Conservation (phyloP, 1,140 invertebrate species). For the Trichoplusia ni region DNA sequence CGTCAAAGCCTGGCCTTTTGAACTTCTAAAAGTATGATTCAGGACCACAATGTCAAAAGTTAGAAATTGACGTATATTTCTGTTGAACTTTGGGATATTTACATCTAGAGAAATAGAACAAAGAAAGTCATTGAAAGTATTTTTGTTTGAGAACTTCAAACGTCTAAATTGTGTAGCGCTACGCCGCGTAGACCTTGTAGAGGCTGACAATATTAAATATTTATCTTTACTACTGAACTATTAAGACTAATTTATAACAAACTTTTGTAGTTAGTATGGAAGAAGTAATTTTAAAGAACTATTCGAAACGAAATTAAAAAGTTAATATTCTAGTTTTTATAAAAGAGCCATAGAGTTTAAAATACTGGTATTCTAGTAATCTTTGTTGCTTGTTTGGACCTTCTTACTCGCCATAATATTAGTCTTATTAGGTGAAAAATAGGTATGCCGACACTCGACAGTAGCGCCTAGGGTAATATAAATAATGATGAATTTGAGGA, state of each 20-base stretch:
- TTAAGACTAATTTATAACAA: slow-evolving; percentile 13
- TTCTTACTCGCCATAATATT: too few species aligned
- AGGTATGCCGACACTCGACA: too few species aligned
- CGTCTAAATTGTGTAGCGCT: slow-evolving; percentile 6
- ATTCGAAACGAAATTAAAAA: too few species aligned
- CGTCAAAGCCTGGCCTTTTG: neutral
- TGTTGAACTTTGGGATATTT: slow-evolving; percentile 10
- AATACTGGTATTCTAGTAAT: too few species aligned
- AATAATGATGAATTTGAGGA: too few species aligned
- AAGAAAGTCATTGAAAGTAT: slow-evolving; percentile 17
- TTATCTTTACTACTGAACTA: slow-evolving; percentile 1
- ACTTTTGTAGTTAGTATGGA: too few species aligned
- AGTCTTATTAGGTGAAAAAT: too few species aligned
- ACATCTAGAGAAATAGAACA: slow-evolving; percentile 24
- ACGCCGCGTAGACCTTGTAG: slow-evolving; percentile 14
- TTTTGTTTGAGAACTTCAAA: slow-evolving; percentile 11
- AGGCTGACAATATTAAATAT: slow-evolving; percentile 9
- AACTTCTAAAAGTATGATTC: neutral
- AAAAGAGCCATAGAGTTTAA: too few species aligned
- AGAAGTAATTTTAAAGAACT: too few species aligned
- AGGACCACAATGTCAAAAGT: slow-evolving; percentile 8
- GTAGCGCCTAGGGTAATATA: too few species aligned
- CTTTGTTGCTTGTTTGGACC: too few species aligned
- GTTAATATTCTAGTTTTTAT: too few species aligned
- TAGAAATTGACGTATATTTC: slow-evolving; percentile 21